Conservation (phyloP, 2,113 vertebrate species). For the Acrocephalus arundinaceus region DNA sequence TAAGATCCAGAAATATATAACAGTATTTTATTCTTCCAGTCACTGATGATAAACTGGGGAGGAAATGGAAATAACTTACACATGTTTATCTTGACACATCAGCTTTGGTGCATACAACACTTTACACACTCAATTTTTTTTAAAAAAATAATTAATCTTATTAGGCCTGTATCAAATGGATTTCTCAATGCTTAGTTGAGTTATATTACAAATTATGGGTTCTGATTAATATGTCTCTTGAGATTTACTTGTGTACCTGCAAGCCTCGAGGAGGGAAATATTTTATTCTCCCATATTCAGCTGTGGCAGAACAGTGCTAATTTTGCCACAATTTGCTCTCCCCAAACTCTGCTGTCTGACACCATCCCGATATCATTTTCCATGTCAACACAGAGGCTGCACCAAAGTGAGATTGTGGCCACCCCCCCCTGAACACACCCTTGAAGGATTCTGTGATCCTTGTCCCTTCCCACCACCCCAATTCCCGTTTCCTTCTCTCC, state of each 20-base stretch:
- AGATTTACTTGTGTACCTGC: slow-evolving; percentile 23
- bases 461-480: background rate
- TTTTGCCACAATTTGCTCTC: background rate
- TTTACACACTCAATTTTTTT: background rate
- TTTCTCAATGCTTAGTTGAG: slow-evolving; percentile 43
- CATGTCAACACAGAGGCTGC: background rate
- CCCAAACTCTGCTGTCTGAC: background rate
- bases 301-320: background rate
- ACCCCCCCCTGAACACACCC: background rate
- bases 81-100: slow-evolving; percentile 28
- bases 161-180: slow-evolving; percentile 35
- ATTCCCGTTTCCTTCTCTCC: fast-evolving
- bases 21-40: background rate
- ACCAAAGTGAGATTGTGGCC: background rate
- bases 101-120: background rate
- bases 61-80: slow-evolving; percentile 39
- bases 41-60: background rate
- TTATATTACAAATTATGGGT: slow-evolving; percentile 33
- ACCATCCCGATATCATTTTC: fast-evolving
- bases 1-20: background rate
- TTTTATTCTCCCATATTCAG: background rate
- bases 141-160: background rate
- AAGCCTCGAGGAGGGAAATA: background rate
- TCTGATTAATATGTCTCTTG: slow-evolving; percentile 14
- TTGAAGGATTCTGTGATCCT: background rate